Base-by-base conservation (phyloP, 2,888 invertebrate species). In the Tipula lateralis region DNA sequence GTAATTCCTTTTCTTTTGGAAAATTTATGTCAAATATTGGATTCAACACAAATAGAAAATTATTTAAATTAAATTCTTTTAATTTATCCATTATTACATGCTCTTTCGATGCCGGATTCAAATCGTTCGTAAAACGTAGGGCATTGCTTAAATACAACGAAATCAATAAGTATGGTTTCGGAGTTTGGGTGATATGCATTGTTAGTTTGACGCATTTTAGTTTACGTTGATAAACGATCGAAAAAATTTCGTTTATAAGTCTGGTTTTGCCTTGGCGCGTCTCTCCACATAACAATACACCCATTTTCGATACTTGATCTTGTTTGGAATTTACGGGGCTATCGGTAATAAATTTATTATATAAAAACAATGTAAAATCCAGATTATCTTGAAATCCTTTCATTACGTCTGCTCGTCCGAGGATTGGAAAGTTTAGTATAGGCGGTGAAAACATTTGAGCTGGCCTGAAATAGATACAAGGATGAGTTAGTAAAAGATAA, bases 241-340 rank as follows among this genome's bases (percentile, higher is more conserved):
- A 89, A 6, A 92, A 87, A 84, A 92, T 91, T 88, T 93, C 93
- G 83, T 93, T 91, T 24, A 93, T 86, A 9, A 94, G 87, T 84
- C 94, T 91, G 0, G 92, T 92, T 88, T 93, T 94, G 0, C 94
- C 94, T 83, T 92, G 91, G 83, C 92, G 82, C 32, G 82, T 44
- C 4, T 84, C 81, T 16, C 84, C 84, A 5, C 29, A 36, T 19
- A 82, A 44, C 24, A 84, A n/a, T n/a, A 82, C 1, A 81, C 82
- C 29, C 6, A 44, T 84, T 29, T 84, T 89, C 5, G 29, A 39
- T 30, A 12, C 4, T n/a, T 39, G 89, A 89, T 93, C 91, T 19
- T 89, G 36, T 16, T 39, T 29, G n/a, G 16, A 44, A 24, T 66
- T 24, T 0, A 24, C 2, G n/a, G 1, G 2, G 0, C 4, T 29